These are phyloP conservation scores for Lipophrys pholis DNA, from an alignment of 2,113 vertebrate genomes.

Conservation along the genomic window DNA sequence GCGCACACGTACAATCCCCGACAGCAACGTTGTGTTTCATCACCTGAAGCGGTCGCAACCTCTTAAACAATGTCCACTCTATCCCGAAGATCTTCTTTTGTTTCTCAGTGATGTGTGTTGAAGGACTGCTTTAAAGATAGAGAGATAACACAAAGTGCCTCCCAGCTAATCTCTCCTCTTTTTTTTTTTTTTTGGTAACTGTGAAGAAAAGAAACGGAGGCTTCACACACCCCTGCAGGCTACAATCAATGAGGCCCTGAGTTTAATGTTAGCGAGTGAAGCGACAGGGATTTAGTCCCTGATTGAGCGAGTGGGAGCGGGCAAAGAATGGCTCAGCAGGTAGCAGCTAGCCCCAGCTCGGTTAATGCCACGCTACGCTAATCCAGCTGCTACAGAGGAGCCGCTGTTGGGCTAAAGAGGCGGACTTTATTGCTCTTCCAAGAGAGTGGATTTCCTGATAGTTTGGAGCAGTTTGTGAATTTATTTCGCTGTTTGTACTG, in stretches of 20 bases:
- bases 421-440: conserved; percentile 57
- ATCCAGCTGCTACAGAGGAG: conserved; percentile 51
- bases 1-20: conserved; percentile 62
- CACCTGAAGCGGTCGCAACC: conserved; percentile 49
- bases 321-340: conserved; percentile 74
- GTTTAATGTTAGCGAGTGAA: conserved; percentile 65
- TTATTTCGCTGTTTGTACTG: conserved; percentile 47
- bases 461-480: conserved; percentile 55
- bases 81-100: conserved; percentile 38
- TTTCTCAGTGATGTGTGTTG: conserved; percentile 37
- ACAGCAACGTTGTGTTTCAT: conserved; percentile 49
- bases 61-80: conserved; percentile 55
- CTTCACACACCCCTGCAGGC: conserved; percentile 67
- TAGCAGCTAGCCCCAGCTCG: conserved; percentile 55
- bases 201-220: conserved; percentile 50
- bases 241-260: conserved; percentile 71
- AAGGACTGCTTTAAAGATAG: conserved; percentile 57
- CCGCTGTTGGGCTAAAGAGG: conserved; percentile 31
- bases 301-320: conserved; percentile 65
- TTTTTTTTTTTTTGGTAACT: conserved; percentile 26
- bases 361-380: conserved; percentile 53
- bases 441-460: conserved; percentile 48
- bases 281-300: conserved; percentile 64
- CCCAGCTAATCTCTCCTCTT: conserved; percentile 60
- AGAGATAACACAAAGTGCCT: conserved; percentile 69